Evolutionary conservation across 2,113 vertebrate species (phyloP).

Genomic region (Bettongia penicillata): DNA sequence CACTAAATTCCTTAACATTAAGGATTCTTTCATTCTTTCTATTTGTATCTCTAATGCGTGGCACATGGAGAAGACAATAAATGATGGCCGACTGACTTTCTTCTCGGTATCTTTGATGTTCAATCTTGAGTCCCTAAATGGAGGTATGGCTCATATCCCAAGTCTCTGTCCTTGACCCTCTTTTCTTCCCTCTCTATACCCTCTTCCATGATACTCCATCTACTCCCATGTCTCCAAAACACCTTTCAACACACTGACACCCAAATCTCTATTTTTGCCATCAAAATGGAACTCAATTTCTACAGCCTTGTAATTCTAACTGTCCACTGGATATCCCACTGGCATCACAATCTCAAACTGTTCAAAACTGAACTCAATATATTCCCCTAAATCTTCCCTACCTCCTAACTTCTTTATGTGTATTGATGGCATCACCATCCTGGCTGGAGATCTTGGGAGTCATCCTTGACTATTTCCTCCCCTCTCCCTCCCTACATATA

Average conservation of each 20-base stretch:
- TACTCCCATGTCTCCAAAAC: neutral
- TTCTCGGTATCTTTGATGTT: neutral
- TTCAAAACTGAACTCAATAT: neutral
- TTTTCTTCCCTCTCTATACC: neutral
- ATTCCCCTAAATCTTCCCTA: neutral
- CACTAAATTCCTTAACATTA: neutral
- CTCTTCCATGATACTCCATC: neutral
- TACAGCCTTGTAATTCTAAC: neutral
- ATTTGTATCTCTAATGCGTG: neutral
- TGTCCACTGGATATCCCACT: neutral
- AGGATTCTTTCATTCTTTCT: neutral
- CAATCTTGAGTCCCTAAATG: neutral
- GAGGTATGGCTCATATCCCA: neutral
- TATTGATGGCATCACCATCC: neutral
- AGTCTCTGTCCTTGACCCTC: neutral
- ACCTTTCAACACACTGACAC: neutral
- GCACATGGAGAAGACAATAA: neutral
- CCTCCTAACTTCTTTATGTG: too few species aligned
- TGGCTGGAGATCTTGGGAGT: neutral
- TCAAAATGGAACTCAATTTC: neutral
- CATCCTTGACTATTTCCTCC: neutral
- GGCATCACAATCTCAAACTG: neutral
- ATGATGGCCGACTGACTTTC: neutral
- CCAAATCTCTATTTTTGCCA: neutral
- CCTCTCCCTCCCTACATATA: neutral